A percentile compares a stretch with the other conserved stretches of the same genome.
Evolutionary conservation across 2,888 invertebrate species (phyloP).

Genomic region (Philaethria dido): DNA sequence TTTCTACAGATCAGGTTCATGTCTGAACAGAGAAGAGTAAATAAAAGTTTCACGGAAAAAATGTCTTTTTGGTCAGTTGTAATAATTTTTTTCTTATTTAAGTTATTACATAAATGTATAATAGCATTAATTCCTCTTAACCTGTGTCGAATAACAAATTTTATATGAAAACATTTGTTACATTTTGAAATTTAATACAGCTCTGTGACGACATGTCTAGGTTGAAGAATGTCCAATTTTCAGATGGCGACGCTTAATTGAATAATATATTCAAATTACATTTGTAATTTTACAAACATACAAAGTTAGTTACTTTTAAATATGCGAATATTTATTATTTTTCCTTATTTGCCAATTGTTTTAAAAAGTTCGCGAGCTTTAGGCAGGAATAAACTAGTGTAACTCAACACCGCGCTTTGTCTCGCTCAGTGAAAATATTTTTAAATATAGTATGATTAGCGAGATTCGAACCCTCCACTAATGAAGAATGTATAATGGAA

Average conservation of each 20-base stretch:
- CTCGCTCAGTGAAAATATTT: too few relatives aligned
- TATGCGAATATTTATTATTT: background rate
- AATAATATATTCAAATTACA: conserved; percentile 4
- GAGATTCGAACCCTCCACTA: too few relatives aligned
- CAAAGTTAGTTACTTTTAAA: background rate
- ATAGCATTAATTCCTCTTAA: background rate
- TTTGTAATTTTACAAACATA: background rate
- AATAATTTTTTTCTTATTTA: too few relatives aligned
- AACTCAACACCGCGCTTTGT: too few relatives aligned
- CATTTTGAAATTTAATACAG: background rate
- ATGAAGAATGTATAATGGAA: too few relatives aligned
- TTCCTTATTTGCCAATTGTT: background rate
- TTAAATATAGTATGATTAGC: too few relatives aligned
- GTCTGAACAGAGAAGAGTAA: too few relatives aligned
- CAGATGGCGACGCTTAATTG: background rate
- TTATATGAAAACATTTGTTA: background rate
- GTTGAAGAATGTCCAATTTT: conserved; percentile 8
- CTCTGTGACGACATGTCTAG: background rate
- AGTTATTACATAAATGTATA: too few relatives aligned
- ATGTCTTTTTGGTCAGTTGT: too few relatives aligned
- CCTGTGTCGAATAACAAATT: background rate
- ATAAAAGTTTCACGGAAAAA: too few relatives aligned
- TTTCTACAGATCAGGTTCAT: too few relatives aligned
- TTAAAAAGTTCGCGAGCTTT: background rate
- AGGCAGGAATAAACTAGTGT: background rate